Percentiles rank a stretch among this genome's conserved stretches.
Evolutionary conservation across 2,113 vertebrate species (phyloP).

Genomic region (Tragelaphus scriptus): DNA sequence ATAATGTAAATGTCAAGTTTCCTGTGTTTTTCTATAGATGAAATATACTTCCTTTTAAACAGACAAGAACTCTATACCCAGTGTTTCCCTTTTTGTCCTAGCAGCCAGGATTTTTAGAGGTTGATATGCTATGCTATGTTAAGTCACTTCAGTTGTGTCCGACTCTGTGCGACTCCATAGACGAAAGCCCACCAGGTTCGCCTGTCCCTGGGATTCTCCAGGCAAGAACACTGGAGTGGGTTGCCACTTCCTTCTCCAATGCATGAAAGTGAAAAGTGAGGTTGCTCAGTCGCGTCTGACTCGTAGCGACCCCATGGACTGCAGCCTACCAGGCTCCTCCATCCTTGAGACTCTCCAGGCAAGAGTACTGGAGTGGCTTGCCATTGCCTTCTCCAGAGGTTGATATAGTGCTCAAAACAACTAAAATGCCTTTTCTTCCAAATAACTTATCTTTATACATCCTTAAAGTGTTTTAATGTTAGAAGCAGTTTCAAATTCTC

Average conservation of each 20-base stretch:
- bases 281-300: too few species aligned
- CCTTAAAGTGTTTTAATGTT: conserved; percentile 35
- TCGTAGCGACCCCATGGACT: too few species aligned
- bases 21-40: conserved; percentile 41
- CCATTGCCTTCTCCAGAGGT: neutral
- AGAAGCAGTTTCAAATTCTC: conserved; percentile 28
- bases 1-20: conserved; percentile 37
- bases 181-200: too few species aligned
- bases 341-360: too few species aligned
- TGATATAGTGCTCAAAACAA: conserved; percentile 18
- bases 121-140: neutral
- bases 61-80: neutral
- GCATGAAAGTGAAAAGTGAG: too few species aligned
- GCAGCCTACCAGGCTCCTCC: too few species aligned
- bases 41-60: conserved; percentile 27
- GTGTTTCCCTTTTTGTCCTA: conserved; percentile 39
- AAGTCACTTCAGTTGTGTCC: too few species aligned
- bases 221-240: too few species aligned
- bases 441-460: conserved; percentile 14
- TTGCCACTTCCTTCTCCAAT: too few species aligned
- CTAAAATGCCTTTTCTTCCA: conserved; percentile 27
- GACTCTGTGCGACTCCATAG: too few species aligned
- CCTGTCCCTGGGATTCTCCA: too few species aligned
- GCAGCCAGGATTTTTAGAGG: conserved; percentile 6
- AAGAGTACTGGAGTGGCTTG: too few species aligned